Base-by-base conservation (phyloP, 2,113 vertebrate genomes). In the Nycticorax nycticorax region DNA sequence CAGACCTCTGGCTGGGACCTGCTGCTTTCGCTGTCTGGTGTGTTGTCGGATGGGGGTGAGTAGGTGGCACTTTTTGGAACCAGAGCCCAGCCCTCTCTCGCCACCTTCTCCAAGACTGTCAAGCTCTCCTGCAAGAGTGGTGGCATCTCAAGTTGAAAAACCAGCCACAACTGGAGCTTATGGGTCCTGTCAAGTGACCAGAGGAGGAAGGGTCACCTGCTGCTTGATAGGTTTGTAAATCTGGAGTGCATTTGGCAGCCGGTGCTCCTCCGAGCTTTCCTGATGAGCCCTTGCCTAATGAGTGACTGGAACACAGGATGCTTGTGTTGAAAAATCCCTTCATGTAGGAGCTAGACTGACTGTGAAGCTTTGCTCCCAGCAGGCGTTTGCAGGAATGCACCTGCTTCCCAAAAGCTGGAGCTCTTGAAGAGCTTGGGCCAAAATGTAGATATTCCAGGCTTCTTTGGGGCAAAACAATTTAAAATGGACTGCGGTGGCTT, bases 281-380 rank as follows among this genome's bases (percentile, higher is more conserved):
- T 32, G 13, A 18, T 0, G 6, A 48, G 56, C 48, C 56, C 17
- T 50, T 15, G 35, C 6, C 37, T 83, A 22, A 11, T 6, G 30
- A 35, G n/a, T 7, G 35, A 15, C 48, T 37, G 33, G 19, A 45
- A 14, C 62, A 10, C 30, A 12, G 53, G 41, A 4, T 57, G 32
- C 77, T 88, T 23, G 35, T 50, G 35, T 10, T 15, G 30, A 59
- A 43, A 48, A 59, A 10, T 11, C 10, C 3, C 66, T 73, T 35
- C 22, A 9, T 0, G 1, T 15, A 10, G 73, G 74, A 41, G 21
- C 50, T 35, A 30, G 43, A 10, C 37, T 30, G 27, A 9, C 23
- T 21, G 2, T 27, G 69, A 33, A 15, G 4, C n/a, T 59, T 55
- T 55, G 16, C 19, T 79, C 74, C 50, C 6, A 8, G 5, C 27